Percentiles rank a stretch among this genome's conserved stretches.
phyloP scores from a whole-genome alignment of 2,797 vertebrate species.

The Crypturellus tataupa region DNA sequence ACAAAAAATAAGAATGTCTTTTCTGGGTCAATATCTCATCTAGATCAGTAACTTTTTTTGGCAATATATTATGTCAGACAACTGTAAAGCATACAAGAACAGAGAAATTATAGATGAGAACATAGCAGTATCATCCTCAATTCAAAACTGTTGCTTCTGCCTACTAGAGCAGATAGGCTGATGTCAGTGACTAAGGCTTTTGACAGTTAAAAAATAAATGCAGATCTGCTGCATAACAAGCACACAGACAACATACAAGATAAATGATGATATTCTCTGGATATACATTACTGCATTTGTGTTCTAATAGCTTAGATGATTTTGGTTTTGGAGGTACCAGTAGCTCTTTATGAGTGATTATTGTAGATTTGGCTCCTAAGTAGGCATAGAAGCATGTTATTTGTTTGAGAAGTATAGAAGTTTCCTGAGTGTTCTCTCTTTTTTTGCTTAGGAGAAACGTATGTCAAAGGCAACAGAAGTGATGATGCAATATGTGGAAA shows the following conservation, averaged over 20 bases:
- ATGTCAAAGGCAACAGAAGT: conserved; percentile 98
- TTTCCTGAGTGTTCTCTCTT: background rate
- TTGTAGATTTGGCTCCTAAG: background rate
- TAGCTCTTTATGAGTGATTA: background rate
- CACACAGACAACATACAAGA: background rate
- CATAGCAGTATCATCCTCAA: background rate
- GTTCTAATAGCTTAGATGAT: background rate
- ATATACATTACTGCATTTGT: background rate
- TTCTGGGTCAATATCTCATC: background rate
- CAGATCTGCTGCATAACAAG: background rate
- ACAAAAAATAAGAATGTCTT: background rate
- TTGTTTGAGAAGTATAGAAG: background rate
- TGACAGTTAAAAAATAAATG: background rate
- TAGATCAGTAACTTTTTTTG: background rate
- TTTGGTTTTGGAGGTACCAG: background rate
- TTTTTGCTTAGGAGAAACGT: conserved; percentile 90
- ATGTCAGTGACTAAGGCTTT: background rate
- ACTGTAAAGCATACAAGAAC: background rate
- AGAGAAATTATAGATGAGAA: background rate
- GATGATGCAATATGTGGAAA: conserved; percentile 99
- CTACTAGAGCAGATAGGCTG: background rate
- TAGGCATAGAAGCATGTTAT: background rate
- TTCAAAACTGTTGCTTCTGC: background rate
- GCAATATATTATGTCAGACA: background rate
- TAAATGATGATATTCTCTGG: background rate